Percentiles rank a stretch among this genome's conserved stretches.
phyloP scores from a whole-genome alignment of 2,888 invertebrate species.

The Incurvaria masculella region DNA sequence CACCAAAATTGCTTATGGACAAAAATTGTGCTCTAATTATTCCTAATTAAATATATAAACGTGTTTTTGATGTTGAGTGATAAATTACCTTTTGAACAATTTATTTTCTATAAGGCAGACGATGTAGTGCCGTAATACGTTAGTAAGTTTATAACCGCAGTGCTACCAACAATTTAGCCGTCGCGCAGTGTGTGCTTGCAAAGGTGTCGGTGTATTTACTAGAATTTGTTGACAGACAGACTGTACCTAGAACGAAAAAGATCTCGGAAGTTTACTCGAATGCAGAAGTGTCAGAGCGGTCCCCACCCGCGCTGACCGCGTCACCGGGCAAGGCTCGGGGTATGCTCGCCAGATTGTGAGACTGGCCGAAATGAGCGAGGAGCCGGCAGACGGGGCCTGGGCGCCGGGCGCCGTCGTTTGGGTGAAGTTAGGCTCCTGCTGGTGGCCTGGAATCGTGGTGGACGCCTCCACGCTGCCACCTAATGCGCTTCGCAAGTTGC shows the following conservation, averaged over 20 bases:
- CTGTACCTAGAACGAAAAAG: no score
- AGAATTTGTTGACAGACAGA: not conserved
- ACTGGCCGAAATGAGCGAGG: not conserved
- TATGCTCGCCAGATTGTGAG: not conserved
- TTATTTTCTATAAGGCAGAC: no score
- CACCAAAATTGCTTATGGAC: no score
- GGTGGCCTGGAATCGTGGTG: constrained; percentile 85
- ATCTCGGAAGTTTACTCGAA: no score
- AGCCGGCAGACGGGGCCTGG: not conserved
- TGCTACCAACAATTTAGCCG: not conserved
- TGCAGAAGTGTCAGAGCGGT: not conserved
- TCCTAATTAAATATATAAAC: no score
- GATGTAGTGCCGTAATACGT: no score
- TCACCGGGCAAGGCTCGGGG: not conserved
- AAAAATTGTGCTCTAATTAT: no score
- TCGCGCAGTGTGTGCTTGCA: not conserved
- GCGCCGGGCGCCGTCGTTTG: constrained; percentile 71
- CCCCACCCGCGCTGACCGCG: not conserved
- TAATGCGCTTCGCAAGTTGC: constrained; percentile 62
- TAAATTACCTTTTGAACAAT: no score
- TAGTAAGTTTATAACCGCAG: not conserved
- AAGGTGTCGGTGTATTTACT: not conserved
- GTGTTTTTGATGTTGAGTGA: no score
- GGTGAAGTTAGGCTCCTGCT: constrained; percentile 77
- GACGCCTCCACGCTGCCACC: constrained; percentile 62